Conservation (phyloP, 2,888 invertebrate species). For the Euplagia quadripunctaria region DNA sequence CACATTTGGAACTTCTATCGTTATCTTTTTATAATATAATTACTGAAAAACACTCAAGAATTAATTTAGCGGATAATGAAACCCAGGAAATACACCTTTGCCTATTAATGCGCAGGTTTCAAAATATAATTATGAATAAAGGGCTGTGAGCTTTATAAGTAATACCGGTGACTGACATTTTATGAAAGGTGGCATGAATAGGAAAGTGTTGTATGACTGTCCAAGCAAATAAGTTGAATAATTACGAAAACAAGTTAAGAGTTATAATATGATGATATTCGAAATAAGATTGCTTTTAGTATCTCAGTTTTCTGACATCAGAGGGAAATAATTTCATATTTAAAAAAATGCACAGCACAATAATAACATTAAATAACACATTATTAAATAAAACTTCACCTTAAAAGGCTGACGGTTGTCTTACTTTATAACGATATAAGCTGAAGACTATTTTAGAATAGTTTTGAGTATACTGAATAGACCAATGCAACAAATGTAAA, state of each 20-base stretch:
- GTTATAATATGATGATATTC: background rate
- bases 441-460: background rate
- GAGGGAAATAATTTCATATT: no score
- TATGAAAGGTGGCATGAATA: background rate
- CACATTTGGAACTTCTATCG: background rate
- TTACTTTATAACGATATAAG: no score
- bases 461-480: background rate
- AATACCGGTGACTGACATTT: conserved; percentile 4
- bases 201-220: background rate
- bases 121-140: background rate
- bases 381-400: no score
- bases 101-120: background rate
- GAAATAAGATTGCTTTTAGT: background rate
- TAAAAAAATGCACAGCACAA: no score
- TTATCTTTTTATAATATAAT: conserved; percentile 1
- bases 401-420: no score
- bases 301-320: background rate
- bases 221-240: background rate
- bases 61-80: background rate
- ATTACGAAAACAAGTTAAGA: background rate
- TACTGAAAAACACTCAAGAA: background rate
- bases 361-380: no score
- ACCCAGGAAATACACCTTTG: background rate
- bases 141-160: background rate
- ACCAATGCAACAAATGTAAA: no score